Conservation (phyloP, 2,888 invertebrate species). For the Palloptera scutellata region DNA sequence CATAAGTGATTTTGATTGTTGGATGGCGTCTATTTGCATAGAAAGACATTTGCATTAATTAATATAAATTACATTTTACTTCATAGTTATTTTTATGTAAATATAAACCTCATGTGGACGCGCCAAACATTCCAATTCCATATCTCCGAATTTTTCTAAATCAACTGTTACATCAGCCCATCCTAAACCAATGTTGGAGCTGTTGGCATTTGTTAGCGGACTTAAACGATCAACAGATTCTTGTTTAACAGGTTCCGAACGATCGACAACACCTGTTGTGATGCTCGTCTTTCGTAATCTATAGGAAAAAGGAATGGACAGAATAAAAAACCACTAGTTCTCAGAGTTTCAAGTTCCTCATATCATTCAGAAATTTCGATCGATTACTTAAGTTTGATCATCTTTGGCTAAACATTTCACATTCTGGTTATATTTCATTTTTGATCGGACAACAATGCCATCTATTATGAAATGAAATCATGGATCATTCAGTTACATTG, state of each 20-base stretch:
- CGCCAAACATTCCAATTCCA: constrained; percentile 59
- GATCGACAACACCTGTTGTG: constrained; percentile 70
- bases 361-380: no score
- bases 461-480: no score
- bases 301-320: constrained; percentile 4
- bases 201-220: constrained; percentile 56
- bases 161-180: constrained; percentile 61
- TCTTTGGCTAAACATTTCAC: no score
- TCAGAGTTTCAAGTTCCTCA: no score
- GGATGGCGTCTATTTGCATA: constrained; percentile 39
- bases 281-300: constrained; percentile 71
- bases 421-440: no score
- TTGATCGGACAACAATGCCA: no score
- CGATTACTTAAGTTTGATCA: no score
- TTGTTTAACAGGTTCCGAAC: constrained; percentile 62
- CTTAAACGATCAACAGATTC: constrained; percentile 63
- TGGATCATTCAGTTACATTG: no score
- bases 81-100: background rate
- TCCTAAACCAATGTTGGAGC: constrained; percentile 48
- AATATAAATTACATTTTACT: background rate
- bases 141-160: constrained; percentile 62
- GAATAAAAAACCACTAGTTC: background rate
- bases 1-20: constrained; percentile 53
- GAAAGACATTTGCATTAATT: background rate
- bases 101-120: constrained; percentile 54